These are phyloP conservation scores for Meda fulgida DNA, from an alignment of 2,797 vertebrate species.

Conservation along the genomic window DNA sequence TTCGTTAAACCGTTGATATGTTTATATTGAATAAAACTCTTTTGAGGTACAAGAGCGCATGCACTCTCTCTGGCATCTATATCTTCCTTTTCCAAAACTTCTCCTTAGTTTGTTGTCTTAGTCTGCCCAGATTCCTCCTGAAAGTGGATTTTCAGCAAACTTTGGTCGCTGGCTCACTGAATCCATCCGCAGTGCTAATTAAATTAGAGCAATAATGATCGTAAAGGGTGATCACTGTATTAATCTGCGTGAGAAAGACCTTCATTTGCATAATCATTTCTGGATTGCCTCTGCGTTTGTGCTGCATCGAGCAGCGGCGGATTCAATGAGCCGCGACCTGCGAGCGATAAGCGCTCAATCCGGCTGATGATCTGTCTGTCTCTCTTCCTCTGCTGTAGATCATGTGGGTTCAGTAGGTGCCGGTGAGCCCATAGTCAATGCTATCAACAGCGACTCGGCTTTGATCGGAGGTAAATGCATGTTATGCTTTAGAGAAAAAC, in stretches of 20 bases:
- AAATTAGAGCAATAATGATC: conserved; percentile 50
- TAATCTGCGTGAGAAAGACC: conserved; percentile 55
- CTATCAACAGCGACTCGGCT: conserved; percentile 87
- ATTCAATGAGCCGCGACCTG: conserved; percentile 56
- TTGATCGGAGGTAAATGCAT: conserved; percentile 90
- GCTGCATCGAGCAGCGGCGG: conserved; percentile 31
- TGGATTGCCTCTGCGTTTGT: conserved; percentile 38
- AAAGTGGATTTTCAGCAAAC: conserved; percentile 36
- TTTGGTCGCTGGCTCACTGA: conserved; percentile 59
- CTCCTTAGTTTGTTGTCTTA: neutral
- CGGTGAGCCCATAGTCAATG: conserved; percentile 84
- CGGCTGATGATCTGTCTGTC: conserved; percentile 43
- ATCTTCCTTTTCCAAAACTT: conserved; percentile 18
- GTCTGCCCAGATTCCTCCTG: neutral
- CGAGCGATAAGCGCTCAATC: conserved; percentile 48
- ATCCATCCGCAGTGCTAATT: conserved; percentile 56
- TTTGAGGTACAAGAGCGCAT: neutral
- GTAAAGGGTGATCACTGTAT: conserved; percentile 65
- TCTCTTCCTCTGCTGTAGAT: conserved; percentile 79
- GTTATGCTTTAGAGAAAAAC: conserved; percentile 29
- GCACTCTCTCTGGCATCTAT: neutral
- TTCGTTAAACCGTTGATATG: neutral
- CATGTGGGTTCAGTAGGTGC: conserved; percentile 86
- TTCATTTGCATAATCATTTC: conserved; percentile 58
- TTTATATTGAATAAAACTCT: neutral